These are phyloP conservation scores for Potamilus streckersoni DNA, from an alignment of 1,140 invertebrate genomes.

Conservation along the genomic window DNA sequence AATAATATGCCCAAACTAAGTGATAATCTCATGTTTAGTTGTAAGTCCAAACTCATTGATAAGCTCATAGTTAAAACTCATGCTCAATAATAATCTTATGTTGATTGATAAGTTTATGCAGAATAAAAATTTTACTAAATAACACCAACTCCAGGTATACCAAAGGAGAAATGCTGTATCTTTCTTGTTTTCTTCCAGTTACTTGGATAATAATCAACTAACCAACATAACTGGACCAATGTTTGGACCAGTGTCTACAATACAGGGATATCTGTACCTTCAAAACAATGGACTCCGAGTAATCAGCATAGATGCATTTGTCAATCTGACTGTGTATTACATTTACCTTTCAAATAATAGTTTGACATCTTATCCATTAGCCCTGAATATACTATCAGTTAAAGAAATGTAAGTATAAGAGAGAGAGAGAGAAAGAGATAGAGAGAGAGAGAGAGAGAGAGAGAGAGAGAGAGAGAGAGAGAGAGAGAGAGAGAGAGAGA, in stretches of 20 bases:
- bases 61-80: too few species aligned
- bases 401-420: conserved; percentile 11
- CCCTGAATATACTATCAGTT: conserved; percentile 5
- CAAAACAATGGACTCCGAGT: conserved; percentile 32
- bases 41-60: too few species aligned
- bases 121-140: too few species aligned
- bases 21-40: too few species aligned
- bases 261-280: conserved; percentile 25
- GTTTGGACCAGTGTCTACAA: conserved; percentile 34
- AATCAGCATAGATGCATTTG: conserved; percentile 31
- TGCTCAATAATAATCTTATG: too few species aligned
- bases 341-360: conserved; percentile 39
- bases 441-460: too few species aligned
- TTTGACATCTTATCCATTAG: conserved; percentile 19
- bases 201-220: conserved; percentile 40
- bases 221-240: conserved; percentile 19
- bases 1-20: too few species aligned
- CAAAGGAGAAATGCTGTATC: too few species aligned
- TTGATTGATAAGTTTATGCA: too few species aligned
- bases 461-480: too few species aligned
- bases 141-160: too few species aligned
- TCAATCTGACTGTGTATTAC: conserved; percentile 22
- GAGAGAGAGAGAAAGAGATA: not conserved
- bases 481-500: too few species aligned
- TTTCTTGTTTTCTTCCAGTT: conserved; percentile 19